These are phyloP conservation scores for Denticeps clupeoides DNA, from an alignment of 2,797 vertebrate genomes.

Conservation along the genomic window DNA sequence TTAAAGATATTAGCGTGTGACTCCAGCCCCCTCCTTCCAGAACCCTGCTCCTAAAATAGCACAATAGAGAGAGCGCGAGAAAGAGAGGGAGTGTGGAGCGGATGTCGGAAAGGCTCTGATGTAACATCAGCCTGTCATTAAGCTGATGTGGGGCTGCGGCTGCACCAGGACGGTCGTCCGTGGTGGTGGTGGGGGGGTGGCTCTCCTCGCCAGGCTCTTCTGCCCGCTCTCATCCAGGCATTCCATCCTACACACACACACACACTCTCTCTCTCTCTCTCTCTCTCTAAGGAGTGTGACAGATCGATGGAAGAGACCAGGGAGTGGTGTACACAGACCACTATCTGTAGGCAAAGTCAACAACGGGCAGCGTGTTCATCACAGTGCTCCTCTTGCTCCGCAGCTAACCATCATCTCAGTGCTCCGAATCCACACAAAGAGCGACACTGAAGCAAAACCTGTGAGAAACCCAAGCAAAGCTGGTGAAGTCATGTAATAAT, in stretches of 20 bases:
- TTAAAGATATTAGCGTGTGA: conserved; percentile 60
- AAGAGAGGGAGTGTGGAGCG: conserved; percentile 25
- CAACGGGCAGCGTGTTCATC: not conserved
- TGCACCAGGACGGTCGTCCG: conserved; percentile 27
- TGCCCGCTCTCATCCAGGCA: not conserved
- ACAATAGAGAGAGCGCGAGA: conserved; percentile 4
- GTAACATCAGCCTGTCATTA: conserved; percentile 54
- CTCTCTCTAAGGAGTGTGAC: not conserved
- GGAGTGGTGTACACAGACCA: not conserved
- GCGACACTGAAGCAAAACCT: conserved; percentile 1
- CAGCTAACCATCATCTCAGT: no score
- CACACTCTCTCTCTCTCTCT: not conserved
- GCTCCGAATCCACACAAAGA: no score
- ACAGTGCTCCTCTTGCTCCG: no score
- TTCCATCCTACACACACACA: not conserved
- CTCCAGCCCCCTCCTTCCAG: conserved; percentile 35
- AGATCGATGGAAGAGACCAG: not conserved
- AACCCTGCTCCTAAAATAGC: conserved; percentile 25
- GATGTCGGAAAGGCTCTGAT: conserved; percentile 53
- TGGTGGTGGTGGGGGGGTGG: not conserved
- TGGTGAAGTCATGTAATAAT: conserved; percentile 21
- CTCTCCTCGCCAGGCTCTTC: not conserved
- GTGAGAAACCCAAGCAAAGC: conserved; percentile 4
- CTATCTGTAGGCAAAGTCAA: not conserved
- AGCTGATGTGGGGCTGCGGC: conserved; percentile 41